These are phyloP conservation scores for Luperina nickerlii DNA, from an alignment of 2,888 invertebrate species.

Conservation along the genomic window DNA sequence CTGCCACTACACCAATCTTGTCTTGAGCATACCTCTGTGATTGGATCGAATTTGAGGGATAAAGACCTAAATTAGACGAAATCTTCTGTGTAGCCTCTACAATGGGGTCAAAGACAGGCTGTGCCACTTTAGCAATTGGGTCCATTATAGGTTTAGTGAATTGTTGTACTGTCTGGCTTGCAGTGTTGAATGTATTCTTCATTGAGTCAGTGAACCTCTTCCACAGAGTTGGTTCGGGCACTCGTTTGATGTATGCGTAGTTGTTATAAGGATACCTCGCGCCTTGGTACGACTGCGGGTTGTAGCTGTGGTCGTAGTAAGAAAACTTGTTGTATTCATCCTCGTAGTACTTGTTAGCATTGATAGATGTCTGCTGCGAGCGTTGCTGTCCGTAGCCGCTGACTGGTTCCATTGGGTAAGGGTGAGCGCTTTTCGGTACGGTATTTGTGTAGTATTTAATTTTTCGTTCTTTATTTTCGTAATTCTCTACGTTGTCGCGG, in stretches of 20 bases:
- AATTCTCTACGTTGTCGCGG: conserved; percentile 81
- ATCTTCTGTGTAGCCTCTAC: conserved; percentile 95
- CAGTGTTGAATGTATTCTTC: conserved; percentile 93
- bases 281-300: conserved; percentile 62
- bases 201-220: conserved; percentile 93
- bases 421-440: conserved; percentile 90
- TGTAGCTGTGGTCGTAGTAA: conserved; percentile 89
- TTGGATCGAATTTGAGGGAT: conserved; percentile 85
- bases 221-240: conserved; percentile 92
- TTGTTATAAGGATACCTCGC: conserved; percentile 91
- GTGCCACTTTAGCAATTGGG: conserved; percentile 90
- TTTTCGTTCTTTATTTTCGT: conserved; percentile 81
- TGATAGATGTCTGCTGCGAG: conserved; percentile 85
- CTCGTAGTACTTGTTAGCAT: conserved; percentile 86
- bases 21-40: conserved; percentile 89
- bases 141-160: conserved; percentile 91
- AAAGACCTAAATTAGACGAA: conserved; percentile 93
- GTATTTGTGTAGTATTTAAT: conserved; percentile 88
- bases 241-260: conserved; percentile 91
- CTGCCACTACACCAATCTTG: conserved; percentile 91
- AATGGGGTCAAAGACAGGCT: conserved; percentile 93
- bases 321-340: conserved; percentile 89
- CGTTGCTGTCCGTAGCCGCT: conserved; percentile 85
- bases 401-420: conserved; percentile 89
- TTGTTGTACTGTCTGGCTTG: conserved; percentile 93